phyloP scores from a whole-genome alignment of 2,888 invertebrate genomes.

The Athrips mouffetella region DNA sequence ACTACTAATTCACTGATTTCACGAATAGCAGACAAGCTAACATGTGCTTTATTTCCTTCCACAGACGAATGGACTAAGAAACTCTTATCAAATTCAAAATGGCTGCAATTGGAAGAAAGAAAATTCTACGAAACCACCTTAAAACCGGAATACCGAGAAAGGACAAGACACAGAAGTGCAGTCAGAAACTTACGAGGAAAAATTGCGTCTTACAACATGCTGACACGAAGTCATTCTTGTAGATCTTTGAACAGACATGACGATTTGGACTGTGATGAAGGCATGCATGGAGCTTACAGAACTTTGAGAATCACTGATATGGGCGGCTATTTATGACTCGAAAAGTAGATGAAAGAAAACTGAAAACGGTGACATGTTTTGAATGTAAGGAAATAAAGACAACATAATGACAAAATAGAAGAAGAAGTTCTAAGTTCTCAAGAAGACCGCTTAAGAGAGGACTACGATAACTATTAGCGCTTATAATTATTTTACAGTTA shows the following conservation, averaged over 20 bases:
- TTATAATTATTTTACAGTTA: too few relatives aligned
- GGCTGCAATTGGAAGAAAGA: conserved; percentile 83
- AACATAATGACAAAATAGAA: too few relatives aligned
- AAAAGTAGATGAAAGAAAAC: not conserved
- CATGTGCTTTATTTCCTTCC: conserved; percentile 12
- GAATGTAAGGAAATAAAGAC: not conserved
- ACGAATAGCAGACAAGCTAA: not conserved
- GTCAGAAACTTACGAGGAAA: conserved; percentile 43
- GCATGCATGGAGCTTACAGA: conserved; percentile 60
- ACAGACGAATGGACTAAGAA: conserved; percentile 85
- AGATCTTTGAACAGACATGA: conserved; percentile 53
- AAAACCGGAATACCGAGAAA: conserved; percentile 45
- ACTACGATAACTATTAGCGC: too few relatives aligned
- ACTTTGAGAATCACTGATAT: conserved; percentile 53
- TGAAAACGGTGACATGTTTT: not conserved
- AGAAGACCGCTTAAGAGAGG: too few relatives aligned
- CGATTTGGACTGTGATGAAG: conserved; percentile 56
- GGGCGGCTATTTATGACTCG: conserved; percentile 39
- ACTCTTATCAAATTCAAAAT: conserved; percentile 81
- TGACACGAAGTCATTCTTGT: conserved; percentile 62
- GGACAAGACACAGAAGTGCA: conserved; percentile 48
- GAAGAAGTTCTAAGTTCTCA: too few relatives aligned
- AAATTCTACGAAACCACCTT: conserved; percentile 65
- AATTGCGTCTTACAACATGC: conserved; percentile 61
- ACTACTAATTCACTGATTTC: not conserved